Evolutionary conservation across 2,113 vertebrate genomes (phyloP), one percentile per base, ranked within the genome.

Genomic region (Actenoides lindsayi): DNA sequence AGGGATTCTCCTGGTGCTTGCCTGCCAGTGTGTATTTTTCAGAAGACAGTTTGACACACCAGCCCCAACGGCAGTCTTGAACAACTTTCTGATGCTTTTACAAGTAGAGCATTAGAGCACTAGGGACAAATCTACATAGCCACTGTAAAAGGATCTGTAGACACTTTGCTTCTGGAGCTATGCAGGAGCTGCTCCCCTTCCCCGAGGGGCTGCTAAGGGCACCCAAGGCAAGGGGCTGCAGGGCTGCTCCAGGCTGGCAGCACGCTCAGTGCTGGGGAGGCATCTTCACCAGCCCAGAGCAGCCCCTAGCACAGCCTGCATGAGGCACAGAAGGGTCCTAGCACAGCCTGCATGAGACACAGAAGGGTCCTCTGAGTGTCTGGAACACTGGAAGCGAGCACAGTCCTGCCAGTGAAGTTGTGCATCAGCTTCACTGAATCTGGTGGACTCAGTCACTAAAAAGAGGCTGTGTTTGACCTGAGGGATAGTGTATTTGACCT

Each of bases 341-440:
- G 68, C 63, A 48, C 33, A 71, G 39, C 59, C 67, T 4, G 5
- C 33, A 64, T 2, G 10, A 81, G 39, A n/a, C 51, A 23, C 59
- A 46, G 0, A 28, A 51, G 30, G 5, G 13, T 19, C 50, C 33
- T 37, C 39, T 57, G 35, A 27, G 33, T 3, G 31, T 35, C 39
- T 82, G 65, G 17, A n/a, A 67, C 67, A 30, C 23, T 42, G 51
- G n/a, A 37, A 48, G 60, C 2, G 16, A 79, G 41, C 50, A 20
- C 5, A 63, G 13, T 4, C 19, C 35, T 69, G 27, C 39, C 11
- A 1, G 10, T 0, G 0, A 68, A 39, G 9, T 14, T 21, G 27
- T 44, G 51, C 31, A 11, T 54, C 27, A 83, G 50, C 39, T 54
- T 77, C 39, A 16, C 70, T 50, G 65, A 67, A 21, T 64, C 42